Percentiles rank a stretch among this genome's conserved stretches.
Evolutionary conservation across 2,113 vertebrate species (phyloP).

Genomic region (Cottus gobio): DNA sequence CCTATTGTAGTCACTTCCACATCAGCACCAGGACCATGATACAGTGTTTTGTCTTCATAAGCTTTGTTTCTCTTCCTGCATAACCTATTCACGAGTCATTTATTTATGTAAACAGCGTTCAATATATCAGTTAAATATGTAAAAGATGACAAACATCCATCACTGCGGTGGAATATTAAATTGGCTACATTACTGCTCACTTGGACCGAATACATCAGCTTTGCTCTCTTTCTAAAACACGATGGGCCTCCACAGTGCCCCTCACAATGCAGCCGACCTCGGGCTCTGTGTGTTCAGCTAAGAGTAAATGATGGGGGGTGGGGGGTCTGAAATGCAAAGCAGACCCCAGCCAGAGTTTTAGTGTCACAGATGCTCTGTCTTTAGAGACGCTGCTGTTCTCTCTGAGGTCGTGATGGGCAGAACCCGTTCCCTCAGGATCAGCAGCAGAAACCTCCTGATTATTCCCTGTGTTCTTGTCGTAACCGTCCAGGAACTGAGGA

Average conservation of each 20-base stretch:
- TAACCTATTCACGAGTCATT: neutral
- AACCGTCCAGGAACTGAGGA: neutral
- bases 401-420: conserved; percentile 9
- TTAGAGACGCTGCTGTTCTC: conserved; percentile 31
- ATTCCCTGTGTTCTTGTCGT: neutral
- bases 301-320: conserved; percentile 63
- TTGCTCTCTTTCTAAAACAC: conserved; percentile 11
- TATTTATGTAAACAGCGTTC: neutral
- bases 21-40: neutral
- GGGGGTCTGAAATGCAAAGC: conserved; percentile 65
- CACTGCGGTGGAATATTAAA: neutral
- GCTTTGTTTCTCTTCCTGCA: conserved; percentile 9
- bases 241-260: conserved; percentile 34
- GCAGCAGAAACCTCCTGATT: neutral
- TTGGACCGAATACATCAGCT: conserved; percentile 12
- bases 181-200: neutral
- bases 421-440: neutral
- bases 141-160: neutral
- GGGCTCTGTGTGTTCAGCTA: conserved; percentile 61
- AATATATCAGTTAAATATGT: neutral
- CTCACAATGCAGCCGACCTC: conserved; percentile 39
- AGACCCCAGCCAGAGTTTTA: conserved; percentile 47
- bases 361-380: conserved; percentile 56
- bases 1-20: neutral
- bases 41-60: neutral